phyloP scores from a whole-genome alignment of 2,113 vertebrate species.

The Capra hircus region DNA sequence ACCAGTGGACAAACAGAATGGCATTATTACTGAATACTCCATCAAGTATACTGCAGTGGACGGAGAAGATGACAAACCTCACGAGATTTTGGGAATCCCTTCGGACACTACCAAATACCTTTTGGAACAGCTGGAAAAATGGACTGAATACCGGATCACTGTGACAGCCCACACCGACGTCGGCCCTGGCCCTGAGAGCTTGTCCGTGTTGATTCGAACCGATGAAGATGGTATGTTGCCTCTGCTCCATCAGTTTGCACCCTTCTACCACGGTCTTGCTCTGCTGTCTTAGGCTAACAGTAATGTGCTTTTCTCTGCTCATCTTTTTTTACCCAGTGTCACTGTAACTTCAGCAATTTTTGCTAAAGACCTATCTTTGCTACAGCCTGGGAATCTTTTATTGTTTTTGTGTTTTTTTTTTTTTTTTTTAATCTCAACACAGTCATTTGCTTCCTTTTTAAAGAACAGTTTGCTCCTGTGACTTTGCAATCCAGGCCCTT shows the following conservation, averaged over 20 bases:
- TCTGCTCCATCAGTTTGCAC: constrained; percentile 84
- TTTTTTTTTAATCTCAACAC: constrained; percentile 33
- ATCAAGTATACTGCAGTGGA: constrained; percentile 90
- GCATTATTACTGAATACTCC: constrained; percentile 94
- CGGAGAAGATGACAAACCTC: constrained; percentile 89
- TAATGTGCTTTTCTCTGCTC: constrained; percentile 72
- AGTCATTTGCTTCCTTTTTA: constrained; percentile 47
- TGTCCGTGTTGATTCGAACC: constrained; percentile 94
- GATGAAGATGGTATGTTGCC: constrained; percentile 99
- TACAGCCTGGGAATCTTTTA: constrained; percentile 28
- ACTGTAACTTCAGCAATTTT: constrained; percentile 65
- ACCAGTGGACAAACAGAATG: constrained; percentile 93
- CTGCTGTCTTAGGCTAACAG: constrained; percentile 79
- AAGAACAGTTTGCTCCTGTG: constrained; percentile 54
- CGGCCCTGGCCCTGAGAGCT: constrained; percentile 95
- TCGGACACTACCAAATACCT: constrained; percentile 91
- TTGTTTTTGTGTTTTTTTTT: constrained; percentile 31
- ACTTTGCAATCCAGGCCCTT: constrained; percentile 42
- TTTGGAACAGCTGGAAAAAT: constrained; percentile 99
- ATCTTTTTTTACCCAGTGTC: constrained; percentile 60
- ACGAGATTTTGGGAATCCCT: constrained; percentile 88
- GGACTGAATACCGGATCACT: constrained; percentile 96
- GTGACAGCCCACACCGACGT: constrained; percentile 96
- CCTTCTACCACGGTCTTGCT: constrained; percentile 77
- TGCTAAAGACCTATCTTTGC: constrained; percentile 67